These are phyloP conservation scores for Drosophila subsilvestris DNA, from an alignment of 2,888 invertebrate genomes.

Conservation along the genomic window DNA sequence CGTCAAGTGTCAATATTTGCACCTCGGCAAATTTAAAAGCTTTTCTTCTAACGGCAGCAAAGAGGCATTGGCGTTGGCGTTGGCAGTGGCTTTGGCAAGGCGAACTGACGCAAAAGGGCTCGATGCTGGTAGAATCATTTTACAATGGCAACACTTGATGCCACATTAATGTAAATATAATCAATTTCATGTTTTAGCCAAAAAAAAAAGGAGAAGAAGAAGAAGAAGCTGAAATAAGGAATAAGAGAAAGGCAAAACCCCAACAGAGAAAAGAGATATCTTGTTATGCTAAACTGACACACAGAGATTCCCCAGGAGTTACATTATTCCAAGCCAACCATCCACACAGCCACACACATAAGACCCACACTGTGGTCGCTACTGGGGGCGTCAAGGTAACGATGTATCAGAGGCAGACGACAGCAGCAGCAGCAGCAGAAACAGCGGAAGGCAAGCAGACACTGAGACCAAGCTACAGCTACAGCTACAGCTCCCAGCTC, in stretches of 20 bases:
- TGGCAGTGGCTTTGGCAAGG: background rate
- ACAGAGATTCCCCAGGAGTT: slow-evolving; percentile 82
- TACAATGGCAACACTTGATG: slow-evolving; percentile 72
- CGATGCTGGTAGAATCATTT: slow-evolving; percentile 45
- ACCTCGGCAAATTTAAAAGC: slow-evolving; percentile 70
- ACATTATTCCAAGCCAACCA: slow-evolving; percentile 71
- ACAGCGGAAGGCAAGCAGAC: slow-evolving; percentile 67
- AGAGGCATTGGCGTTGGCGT: background rate
- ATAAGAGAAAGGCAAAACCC: slow-evolving; percentile 18
- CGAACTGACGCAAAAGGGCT: background rate
- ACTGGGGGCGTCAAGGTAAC: slow-evolving; percentile 68
- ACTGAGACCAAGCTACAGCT: slow-evolving; percentile 46
- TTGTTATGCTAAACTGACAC: slow-evolving; percentile 82
- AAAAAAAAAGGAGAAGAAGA: slow-evolving; percentile 47
- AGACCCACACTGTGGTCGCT: slow-evolving; percentile 44
- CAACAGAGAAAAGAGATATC: slow-evolving; percentile 70
- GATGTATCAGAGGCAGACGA: slow-evolving; percentile 68
- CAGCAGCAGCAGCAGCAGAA: slow-evolving; percentile 33
- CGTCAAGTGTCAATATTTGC: slow-evolving; percentile 72
- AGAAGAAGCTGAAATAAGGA: background rate
- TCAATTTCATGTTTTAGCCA: slow-evolving; percentile 80
- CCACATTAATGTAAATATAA: slow-evolving; percentile 81
- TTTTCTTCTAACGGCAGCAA: slow-evolving; percentile 55
- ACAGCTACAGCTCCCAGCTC: slow-evolving; percentile 14
- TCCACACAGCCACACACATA: slow-evolving; percentile 26